A percentile compares a stretch with the other conserved stretches of the same genome.
These are phyloP conservation scores for Augochlora pura DNA, from an alignment of 1,140 invertebrate genomes.

Conservation along the genomic window DNA sequence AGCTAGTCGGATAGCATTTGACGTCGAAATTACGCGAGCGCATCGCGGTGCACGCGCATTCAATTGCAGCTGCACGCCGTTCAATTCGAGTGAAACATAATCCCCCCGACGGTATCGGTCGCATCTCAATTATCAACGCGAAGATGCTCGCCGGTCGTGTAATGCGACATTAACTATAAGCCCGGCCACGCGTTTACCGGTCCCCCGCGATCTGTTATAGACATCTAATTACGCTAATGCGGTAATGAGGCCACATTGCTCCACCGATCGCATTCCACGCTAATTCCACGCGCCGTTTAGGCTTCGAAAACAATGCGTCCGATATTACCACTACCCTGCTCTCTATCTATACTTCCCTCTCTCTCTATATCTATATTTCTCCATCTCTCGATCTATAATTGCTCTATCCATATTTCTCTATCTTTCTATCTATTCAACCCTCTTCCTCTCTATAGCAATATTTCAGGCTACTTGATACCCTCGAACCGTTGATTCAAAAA, in stretches of 20 bases:
- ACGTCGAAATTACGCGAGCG: too few relatives aligned
- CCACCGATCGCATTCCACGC: slow-evolving; percentile 50
- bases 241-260: slow-evolving; percentile 53
- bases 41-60: background rate
- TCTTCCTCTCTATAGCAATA: too few relatives aligned
- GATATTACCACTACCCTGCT: slow-evolving; percentile 3
- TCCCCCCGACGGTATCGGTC: slow-evolving; percentile 14
- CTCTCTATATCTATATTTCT: too few relatives aligned
- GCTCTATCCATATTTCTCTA: too few relatives aligned
- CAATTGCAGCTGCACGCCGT: background rate
- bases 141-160: slow-evolving; percentile 30
- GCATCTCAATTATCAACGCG: slow-evolving; percentile 40
- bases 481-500: too few relatives aligned
- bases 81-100: slow-evolving; percentile 10
- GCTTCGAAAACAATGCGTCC: slow-evolving; percentile 50
- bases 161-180: slow-evolving; percentile 44
- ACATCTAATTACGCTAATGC: slow-evolving; percentile 64
- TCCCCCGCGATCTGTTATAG: slow-evolving; percentile 55
- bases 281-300: slow-evolving; percentile 60
- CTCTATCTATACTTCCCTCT: too few relatives aligned
- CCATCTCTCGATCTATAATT: too few relatives aligned
- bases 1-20: too few relatives aligned
- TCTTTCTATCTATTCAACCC: too few relatives aligned
- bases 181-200: slow-evolving; percentile 15
- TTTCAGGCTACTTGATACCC: too few relatives aligned